phyloP scores from a whole-genome alignment of 2,113 vertebrate species.

The Tachysurus vachellii region DNA sequence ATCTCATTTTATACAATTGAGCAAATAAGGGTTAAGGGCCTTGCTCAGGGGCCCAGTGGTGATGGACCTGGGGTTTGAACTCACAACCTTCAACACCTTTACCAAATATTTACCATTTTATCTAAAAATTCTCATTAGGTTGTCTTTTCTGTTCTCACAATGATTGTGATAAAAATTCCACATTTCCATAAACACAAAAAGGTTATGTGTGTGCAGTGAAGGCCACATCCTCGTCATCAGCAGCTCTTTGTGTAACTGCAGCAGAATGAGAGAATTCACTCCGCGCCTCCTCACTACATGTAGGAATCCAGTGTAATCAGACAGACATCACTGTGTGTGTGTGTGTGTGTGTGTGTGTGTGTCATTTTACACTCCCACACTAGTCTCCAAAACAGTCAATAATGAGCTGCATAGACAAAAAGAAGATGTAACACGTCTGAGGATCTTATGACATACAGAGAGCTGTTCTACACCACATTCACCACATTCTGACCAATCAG shows the following conservation, averaged over 20 bases:
- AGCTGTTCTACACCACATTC: neutral
- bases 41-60: too few relatives aligned
- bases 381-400: neutral
- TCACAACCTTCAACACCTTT: too few relatives aligned
- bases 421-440: too few relatives aligned
- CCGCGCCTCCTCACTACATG: neutral
- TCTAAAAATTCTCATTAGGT: too few relatives aligned
- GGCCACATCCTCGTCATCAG: neutral
- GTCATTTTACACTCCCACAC: neutral
- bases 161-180: neutral
- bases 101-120: too few relatives aligned
- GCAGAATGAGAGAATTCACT: slow-evolving; percentile 1
- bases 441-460: neutral
- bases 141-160: neutral
- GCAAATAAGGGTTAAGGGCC: too few relatives aligned
- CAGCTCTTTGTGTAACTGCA: neutral
- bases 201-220: neutral
- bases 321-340: neutral
- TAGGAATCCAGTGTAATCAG: neutral
- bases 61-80: too few relatives aligned
- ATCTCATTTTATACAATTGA: too few relatives aligned
- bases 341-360: slow-evolving; percentile 1
- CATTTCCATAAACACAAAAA: too few relatives aligned
- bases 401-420: neutral
- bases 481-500: neutral